Evolutionary conservation across 2,888 invertebrate genomes (phyloP), one percentile per base, ranked within the genome.

Genomic region (Saturnia japonica): DNA sequence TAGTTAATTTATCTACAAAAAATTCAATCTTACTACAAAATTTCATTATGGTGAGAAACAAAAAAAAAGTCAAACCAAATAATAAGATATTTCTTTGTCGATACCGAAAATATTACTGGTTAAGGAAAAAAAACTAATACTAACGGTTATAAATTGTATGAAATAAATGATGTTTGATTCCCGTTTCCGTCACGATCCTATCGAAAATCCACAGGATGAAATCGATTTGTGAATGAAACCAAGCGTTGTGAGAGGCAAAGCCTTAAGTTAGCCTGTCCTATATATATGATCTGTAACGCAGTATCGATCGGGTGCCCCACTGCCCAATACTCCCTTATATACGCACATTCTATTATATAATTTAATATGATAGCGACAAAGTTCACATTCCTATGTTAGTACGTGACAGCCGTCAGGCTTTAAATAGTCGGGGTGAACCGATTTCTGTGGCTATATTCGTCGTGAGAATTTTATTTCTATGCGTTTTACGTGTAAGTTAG

Each of bases 221-320:
- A 87, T 90, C 90, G 89, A 90, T 90, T 79, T 78, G 75, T 82
- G 76, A 90, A 87, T 82, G 88, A 91, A 91, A 91, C 88, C 83
- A 88, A 89, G 85, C 85, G 88, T 86, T 83, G 79, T 81, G 81
- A 80, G 76, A 76, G 76, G 81, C 77, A 73, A 80, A 80, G 82
- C 83, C 84, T 85, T 81, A 87, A 90, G 86, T 91, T 89, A 84
- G 82, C 81, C 82, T 88, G 91, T 87, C 90, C 92, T 92, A 93
- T 93, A 90, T 92, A 92, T 92, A 90, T 28, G 71, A 62, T 87
- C 87, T 84, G 87, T 90, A 89, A 88, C 89, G 88, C 84, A 77
- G 85, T 90, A 93, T 93, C 91, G 93, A 93, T 89, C 90, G 79
- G 85, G 69, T 91, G 93, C 87, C 90, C 93, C 89, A 93, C 89